Evolutionary conservation across 2,113 vertebrate genomes (phyloP).

Genomic region (Chaenocephalus aceratus): DNA sequence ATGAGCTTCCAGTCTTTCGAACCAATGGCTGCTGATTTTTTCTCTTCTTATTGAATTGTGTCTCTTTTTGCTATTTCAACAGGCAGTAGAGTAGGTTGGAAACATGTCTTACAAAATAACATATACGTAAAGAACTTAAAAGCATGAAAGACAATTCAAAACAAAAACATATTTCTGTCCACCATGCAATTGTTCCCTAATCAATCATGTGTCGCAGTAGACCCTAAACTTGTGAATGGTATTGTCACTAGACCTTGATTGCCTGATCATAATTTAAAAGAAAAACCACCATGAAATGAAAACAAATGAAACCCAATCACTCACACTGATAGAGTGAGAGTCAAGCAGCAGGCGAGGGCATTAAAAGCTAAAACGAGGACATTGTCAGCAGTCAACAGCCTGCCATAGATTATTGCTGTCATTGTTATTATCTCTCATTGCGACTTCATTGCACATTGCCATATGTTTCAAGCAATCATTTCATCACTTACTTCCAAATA

Average conservation of each 20-base stretch:
- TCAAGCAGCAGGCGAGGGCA: constrained; percentile 40
- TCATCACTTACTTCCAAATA: constrained; percentile 62
- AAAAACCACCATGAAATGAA: neutral
- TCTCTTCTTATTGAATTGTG: neutral
- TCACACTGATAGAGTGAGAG: constrained; percentile 44
- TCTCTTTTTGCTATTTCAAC: neutral
- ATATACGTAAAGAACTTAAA: neutral
- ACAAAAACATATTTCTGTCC: neutral
- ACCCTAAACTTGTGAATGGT: neutral
- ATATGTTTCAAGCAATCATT: constrained; percentile 56
- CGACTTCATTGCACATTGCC: constrained; percentile 17
- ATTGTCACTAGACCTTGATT: too few species aligned
- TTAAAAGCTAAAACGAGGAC: constrained; percentile 44
- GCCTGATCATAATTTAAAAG: neutral
- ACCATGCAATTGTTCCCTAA: neutral
- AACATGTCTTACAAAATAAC: neutral
- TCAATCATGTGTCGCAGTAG: neutral
- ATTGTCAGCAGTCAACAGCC: constrained; percentile 27
- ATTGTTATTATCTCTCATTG: constrained; percentile 49
- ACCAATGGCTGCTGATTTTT: neutral
- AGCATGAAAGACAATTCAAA: neutral
- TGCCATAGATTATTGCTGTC: constrained; percentile 46
- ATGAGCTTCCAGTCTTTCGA: neutral
- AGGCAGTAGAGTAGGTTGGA: neutral
- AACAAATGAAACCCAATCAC: constrained; percentile 21